These are phyloP conservation scores for Sinosuthora webbiana DNA, from an alignment of 2,113 vertebrate genomes.

Conservation along the genomic window DNA sequence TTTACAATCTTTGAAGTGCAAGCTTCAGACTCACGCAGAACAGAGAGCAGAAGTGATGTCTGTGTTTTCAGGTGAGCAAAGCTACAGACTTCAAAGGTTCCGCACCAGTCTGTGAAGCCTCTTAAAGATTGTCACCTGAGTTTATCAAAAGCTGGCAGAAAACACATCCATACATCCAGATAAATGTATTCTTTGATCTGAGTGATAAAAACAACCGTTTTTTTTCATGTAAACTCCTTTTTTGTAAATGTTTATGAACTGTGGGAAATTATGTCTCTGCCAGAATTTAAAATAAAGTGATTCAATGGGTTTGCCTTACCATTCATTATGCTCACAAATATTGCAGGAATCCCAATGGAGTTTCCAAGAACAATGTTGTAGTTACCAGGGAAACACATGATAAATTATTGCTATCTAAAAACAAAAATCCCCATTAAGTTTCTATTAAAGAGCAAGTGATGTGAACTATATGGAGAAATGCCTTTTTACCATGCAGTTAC, in stretches of 20 bases:
- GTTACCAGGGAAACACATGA: slow-evolving; percentile 59
- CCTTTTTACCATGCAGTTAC: background rate
- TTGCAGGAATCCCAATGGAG: slow-evolving; percentile 13
- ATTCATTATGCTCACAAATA: slow-evolving; percentile 44
- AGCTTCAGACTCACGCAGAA: background rate
- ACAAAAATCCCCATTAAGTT: slow-evolving; percentile 57
- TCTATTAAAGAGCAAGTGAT: background rate
- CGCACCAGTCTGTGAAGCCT: background rate
- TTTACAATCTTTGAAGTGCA: slow-evolving; percentile 37
- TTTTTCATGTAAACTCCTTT: slow-evolving; percentile 45
- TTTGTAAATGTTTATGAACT: slow-evolving; percentile 65
- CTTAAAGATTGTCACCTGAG: slow-evolving; percentile 51
- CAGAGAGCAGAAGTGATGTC: background rate
- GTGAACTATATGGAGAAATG: background rate
- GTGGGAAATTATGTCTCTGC: slow-evolving; percentile 57
- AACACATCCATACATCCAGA: slow-evolving; percentile 1
- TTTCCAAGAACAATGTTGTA: slow-evolving; percentile 40
- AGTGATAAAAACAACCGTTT: slow-evolving; percentile 49
- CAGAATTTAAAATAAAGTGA: slow-evolving; percentile 55
- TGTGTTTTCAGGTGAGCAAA: slow-evolving; percentile 23
- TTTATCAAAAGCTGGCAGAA: slow-evolving; percentile 19
- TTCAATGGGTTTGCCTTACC: slow-evolving; percentile 46
- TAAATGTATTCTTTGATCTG: slow-evolving; percentile 53
- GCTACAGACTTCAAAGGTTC: slow-evolving; percentile 54
- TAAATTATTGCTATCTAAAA: slow-evolving; percentile 49